phyloP scores from a whole-genome alignment of 1,140 invertebrate species.

The Diabrotica virgifera region DNA sequence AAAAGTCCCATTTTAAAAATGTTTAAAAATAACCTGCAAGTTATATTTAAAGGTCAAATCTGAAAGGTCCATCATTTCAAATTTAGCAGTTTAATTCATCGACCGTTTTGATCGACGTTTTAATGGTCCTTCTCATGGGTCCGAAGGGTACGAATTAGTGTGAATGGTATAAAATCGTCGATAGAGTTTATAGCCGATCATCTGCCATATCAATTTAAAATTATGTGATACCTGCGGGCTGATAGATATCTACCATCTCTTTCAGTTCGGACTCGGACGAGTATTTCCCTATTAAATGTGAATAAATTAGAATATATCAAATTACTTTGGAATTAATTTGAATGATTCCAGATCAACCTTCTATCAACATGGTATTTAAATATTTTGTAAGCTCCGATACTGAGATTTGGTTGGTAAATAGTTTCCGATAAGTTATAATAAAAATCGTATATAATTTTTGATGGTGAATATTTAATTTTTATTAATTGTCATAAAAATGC shows the following conservation, averaged over 20 bases:
- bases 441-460: no score
- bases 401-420: no score
- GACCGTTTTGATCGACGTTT: slow-evolving; percentile 6
- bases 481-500: no score
- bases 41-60: slow-evolving; percentile 1
- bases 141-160: slow-evolving; percentile 15
- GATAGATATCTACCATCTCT: slow-evolving; percentile 25
- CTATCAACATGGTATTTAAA: no score
- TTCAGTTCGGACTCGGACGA: slow-evolving; percentile 25
- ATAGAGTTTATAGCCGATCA: slow-evolving; percentile 21
- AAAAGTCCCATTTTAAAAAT: no score
- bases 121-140: slow-evolving; percentile 12
- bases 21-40: no score
- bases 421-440: no score
- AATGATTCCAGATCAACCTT: no score
- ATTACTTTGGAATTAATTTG: no score
- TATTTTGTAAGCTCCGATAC: no score
- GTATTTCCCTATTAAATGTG: slow-evolving; percentile 18
- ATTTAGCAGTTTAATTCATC: neutral
- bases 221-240: slow-evolving; percentile 26
- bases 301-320: slow-evolving; percentile 13
- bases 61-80: neutral
- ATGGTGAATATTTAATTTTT: no score
- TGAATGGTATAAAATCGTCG: slow-evolving; percentile 13
- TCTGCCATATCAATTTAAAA: slow-evolving; percentile 29